Percentiles rank a stretch among this genome's conserved stretches.
Evolutionary conservation across 2,797 vertebrate species (phyloP).

Genomic region (Cuniculus paca): DNA sequence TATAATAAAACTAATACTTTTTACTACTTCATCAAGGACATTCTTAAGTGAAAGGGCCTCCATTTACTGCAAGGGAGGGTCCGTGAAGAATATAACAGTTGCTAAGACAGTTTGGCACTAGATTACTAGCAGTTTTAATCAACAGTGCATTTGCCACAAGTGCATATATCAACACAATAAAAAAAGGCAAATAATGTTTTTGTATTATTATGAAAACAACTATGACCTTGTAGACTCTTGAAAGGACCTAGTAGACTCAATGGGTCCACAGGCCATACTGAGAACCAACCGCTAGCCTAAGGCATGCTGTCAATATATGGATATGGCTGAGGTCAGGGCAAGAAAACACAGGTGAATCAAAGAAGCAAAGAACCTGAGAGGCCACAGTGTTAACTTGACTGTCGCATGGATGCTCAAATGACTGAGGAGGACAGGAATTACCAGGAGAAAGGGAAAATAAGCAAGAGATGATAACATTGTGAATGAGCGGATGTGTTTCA

Average conservation of each 20-base stretch:
- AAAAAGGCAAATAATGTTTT: background rate
- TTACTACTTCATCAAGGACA: slow-evolving; percentile 40
- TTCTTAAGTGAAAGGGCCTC: background rate
- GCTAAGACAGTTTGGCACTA: too few relatives aligned
- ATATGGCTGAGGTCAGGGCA: background rate
- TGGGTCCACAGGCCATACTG: background rate
- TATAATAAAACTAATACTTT: slow-evolving; percentile 21
- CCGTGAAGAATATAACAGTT: background rate
- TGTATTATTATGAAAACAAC: too few relatives aligned
- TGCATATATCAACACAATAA: background rate
- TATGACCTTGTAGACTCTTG: background rate
- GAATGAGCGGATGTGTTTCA: background rate
- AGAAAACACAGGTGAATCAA: background rate
- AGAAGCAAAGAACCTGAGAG: background rate
- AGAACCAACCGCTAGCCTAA: background rate
- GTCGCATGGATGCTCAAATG: background rate
- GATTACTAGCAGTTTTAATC: background rate
- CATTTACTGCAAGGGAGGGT: background rate
- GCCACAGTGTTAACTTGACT: background rate
- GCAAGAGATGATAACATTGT: background rate
- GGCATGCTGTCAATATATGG: background rate
- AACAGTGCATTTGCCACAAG: background rate
- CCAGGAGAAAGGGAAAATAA: background rate
- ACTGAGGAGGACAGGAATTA: background rate
- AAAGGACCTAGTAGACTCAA: background rate